Evolutionary conservation across 1,140 invertebrate genomes (phyloP), one percentile per base, ranked within the genome.

Genomic region (Drosophila varians): DNA sequence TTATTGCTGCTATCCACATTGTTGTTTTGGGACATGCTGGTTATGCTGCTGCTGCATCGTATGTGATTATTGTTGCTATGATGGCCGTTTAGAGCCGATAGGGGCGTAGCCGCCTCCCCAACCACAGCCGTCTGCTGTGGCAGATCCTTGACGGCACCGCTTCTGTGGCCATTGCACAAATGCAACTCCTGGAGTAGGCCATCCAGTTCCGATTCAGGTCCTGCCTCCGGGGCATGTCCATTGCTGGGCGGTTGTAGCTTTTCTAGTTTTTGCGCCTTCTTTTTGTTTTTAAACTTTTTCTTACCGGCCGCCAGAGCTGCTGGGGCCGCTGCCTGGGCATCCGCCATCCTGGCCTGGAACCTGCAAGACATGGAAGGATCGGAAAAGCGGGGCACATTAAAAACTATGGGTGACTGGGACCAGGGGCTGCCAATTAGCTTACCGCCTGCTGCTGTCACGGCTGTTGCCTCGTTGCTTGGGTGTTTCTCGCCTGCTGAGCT

Each of bases 1-100:
- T 31, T 61, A 40, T 46, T 72, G 18, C 52, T 62, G 28, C 56
- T 62, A 21, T 73, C 56, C 34, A 62, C 57, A 19, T 49, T 64
- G 42, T 45, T 48, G 26, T 61, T 58, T 61, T 70, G 45, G 40
- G 42, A 72, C 25, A 43, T 58, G 55, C 28, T 72, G 21, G 38
- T 72, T 38, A 36, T 52, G 60, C 56, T 56, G 74, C 47, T 76
- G 46, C 52, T 53, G 21, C 55, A 34, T 26, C 60, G 55, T 23
- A 80, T 69, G 74, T 86, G 77, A 65, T 87, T 80, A 49, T 87
- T 86, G 42, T 84, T 84, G 43, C 62, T 68, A 25, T 65, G 62
- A 80, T 86, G 82, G 8, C 82, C 82, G 51, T 87, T 87, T 8
- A 74, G 23, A 12, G 42, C 21, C 14, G 57, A 21, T 7, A 45